These are phyloP conservation scores for Helarctos malayanus DNA, from an alignment of 2,797 vertebrate genomes.

Conservation along the genomic window DNA sequence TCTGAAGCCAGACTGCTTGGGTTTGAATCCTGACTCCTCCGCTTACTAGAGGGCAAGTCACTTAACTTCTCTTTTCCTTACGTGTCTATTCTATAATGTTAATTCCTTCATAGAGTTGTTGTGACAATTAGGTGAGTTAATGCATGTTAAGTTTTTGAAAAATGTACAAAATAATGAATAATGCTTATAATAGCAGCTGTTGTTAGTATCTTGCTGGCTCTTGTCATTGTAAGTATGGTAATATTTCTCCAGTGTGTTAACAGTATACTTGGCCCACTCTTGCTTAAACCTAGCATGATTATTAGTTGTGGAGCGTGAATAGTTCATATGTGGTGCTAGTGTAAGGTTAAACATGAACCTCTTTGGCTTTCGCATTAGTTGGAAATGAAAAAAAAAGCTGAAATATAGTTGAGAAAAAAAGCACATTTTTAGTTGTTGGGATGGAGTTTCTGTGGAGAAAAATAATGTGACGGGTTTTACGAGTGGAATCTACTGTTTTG, in stretches of 20 bases:
- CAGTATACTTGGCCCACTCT: background rate
- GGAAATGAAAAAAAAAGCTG: constrained; percentile 39
- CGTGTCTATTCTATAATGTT: background rate
- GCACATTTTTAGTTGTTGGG: constrained; percentile 24
- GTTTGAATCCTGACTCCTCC: background rate
- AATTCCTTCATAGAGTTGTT: background rate
- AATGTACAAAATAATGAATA: constrained; percentile 32
- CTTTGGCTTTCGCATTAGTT: constrained; percentile 35
- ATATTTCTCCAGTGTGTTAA: background rate
- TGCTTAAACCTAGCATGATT: constrained; percentile 14
- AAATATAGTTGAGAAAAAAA: constrained; percentile 27
- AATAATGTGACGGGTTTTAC: background rate
- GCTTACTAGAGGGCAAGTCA: background rate
- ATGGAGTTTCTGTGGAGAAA: background rate
- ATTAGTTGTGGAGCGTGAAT: constrained; percentile 21
- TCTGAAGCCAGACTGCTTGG: background rate
- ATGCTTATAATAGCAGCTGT: background rate
- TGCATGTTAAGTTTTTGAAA: constrained; percentile 12
- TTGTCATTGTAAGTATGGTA: background rate
- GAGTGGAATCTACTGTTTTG: background rate
- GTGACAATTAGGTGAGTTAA: background rate
- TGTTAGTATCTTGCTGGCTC: background rate
- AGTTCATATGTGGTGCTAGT: background rate
- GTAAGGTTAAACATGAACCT: background rate
- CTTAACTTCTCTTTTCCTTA: constrained; percentile 41